Evolutionary conservation across 2,113 vertebrate genomes (phyloP).

Genomic region (Odontesthes bonariensis): DNA sequence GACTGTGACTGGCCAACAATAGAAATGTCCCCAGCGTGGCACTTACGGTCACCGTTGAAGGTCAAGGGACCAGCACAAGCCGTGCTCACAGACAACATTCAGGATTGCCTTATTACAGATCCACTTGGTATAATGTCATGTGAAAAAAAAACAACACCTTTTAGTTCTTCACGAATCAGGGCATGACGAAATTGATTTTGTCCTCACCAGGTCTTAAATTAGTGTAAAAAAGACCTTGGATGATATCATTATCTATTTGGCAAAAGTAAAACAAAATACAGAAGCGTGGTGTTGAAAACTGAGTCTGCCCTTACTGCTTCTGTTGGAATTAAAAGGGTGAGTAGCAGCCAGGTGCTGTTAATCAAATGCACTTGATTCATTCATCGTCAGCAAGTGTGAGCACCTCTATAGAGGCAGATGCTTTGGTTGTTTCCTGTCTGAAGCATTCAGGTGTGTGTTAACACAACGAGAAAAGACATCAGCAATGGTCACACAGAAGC

Average conservation of each 20-base stretch:
- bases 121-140: neutral
- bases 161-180: too few relatives aligned
- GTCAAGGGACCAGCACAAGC: slow-evolving; percentile 16
- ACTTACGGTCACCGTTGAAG: slow-evolving; percentile 37
- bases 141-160: neutral
- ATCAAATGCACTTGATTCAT: neutral
- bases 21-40: slow-evolving; percentile 24
- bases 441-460: neutral
- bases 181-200: too few relatives aligned
- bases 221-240: too few relatives aligned
- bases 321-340: too few relatives aligned
- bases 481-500: too few relatives aligned
- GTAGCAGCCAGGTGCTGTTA: neutral
- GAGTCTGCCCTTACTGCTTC: too few relatives aligned
- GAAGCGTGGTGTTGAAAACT: neutral
- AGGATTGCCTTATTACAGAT: slow-evolving; percentile 5
- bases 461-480: too few relatives aligned
- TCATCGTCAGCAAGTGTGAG: neutral
- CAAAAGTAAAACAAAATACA: neutral
- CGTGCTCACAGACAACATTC: slow-evolving; percentile 16
- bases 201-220: too few relatives aligned
- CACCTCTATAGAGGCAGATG: neutral
- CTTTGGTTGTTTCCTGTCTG: neutral
- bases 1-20: slow-evolving; percentile 1
- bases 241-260: too few relatives aligned